phyloP scores from a whole-genome alignment of 1,140 invertebrate species.

The Ridgeia piscesae region DNA sequence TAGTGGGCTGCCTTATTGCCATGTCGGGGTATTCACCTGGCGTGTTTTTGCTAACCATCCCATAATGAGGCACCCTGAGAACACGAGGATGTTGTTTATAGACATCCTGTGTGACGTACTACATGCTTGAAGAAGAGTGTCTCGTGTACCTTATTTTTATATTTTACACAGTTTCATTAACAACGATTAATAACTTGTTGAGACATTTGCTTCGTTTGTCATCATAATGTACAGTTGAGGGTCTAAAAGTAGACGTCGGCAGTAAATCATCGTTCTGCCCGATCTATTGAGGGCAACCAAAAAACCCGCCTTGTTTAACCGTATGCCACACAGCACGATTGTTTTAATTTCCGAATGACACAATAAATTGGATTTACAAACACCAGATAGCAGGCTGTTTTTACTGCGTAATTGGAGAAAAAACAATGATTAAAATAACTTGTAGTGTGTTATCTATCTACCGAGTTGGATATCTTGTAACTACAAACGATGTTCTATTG shows the following conservation, averaged over 20 bases:
- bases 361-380: slow-evolving; percentile 1
- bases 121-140: not conserved
- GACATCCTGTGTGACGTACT: not conserved
- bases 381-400: not conserved
- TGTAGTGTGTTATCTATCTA: not conserved
- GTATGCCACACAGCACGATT: not conserved
- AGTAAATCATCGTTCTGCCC: too few species aligned
- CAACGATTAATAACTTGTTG: not conserved
- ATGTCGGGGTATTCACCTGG: not conserved
- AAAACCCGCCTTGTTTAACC: not conserved
- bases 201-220: not conserved
- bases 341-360: not conserved
- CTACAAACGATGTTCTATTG: not conserved
- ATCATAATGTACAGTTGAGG: not conserved
- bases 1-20: not conserved
- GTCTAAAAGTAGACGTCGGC: not conserved
- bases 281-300: not conserved
- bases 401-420: not conserved
- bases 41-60: not conserved
- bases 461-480: not conserved
- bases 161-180: not conserved
- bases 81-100: not conserved
- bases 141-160: not conserved
- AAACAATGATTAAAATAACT: not conserved
- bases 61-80: not conserved